Percentiles rank a stretch among this genome's conserved stretches.
These are phyloP conservation scores for Corythornis cristatus DNA, from an alignment of 2,113 vertebrate species.

Conservation along the genomic window DNA sequence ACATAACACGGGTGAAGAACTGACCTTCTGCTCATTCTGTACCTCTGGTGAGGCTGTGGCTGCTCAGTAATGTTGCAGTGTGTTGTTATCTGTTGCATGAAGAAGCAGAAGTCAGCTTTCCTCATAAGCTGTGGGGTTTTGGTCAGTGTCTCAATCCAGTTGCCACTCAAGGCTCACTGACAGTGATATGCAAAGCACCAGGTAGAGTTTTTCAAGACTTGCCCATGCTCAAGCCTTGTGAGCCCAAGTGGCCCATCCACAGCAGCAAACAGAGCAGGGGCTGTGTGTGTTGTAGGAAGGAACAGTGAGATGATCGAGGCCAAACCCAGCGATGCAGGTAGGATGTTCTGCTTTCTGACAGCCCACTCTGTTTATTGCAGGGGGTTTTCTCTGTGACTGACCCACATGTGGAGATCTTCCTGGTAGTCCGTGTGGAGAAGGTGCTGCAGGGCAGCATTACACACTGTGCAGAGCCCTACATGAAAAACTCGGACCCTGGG, in stretches of 20 bases:
- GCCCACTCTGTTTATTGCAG: constrained; percentile 66
- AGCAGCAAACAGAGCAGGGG: background rate
- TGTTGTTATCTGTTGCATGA: background rate
- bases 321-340: rapidly evolving
- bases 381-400: constrained; percentile 93
- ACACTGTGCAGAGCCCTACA: constrained; percentile 92
- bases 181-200: background rate
- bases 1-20: constrained; percentile 83
- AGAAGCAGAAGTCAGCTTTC: background rate
- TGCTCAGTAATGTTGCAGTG: rapidly evolving
- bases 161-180: rapidly evolving
- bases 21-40: background rate
- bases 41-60: background rate
- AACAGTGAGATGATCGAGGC: rapidly evolving
- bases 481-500: constrained; percentile 87
- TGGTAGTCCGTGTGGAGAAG: constrained; percentile 93
- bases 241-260: background rate
- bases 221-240: background rate
- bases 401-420: constrained; percentile 91
- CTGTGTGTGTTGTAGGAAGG: background rate
- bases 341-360: background rate
- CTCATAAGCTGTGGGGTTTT: background rate
- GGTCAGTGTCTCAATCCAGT: background rate
- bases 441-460: constrained; percentile 95
- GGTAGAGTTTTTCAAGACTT: background rate